A percentile compares a stretch with the other conserved stretches of the same genome.
Evolutionary conservation across 1,140 invertebrate genomes (phyloP).

Genomic region (Nasonia longicornis): DNA sequence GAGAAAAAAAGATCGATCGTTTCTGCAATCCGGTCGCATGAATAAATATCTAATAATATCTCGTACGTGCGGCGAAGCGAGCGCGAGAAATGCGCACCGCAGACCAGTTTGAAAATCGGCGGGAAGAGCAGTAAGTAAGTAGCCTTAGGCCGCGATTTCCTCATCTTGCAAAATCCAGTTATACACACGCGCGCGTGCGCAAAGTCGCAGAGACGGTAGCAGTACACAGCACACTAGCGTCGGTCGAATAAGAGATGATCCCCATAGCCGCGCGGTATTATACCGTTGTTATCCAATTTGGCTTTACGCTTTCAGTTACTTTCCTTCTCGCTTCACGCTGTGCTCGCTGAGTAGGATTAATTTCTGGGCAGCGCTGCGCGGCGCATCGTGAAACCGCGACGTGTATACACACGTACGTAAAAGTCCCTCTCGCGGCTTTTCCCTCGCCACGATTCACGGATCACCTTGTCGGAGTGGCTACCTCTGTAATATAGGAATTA

Average conservation of each 20-base stretch:
- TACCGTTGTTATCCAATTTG: conserved; percentile 59
- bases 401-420: not conserved
- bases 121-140: not conserved
- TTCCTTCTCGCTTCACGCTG: conserved; percentile 58
- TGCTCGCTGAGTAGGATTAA: conserved; percentile 56
- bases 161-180: conserved; percentile 46
- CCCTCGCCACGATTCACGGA: conserved; percentile 4
- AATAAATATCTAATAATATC: not conserved
- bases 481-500: conserved; percentile 17
- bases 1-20: not conserved
- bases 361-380: conserved; percentile 52
- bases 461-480: not conserved
- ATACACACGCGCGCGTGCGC: not conserved
- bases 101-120: conserved; percentile 9
- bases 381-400: not conserved
- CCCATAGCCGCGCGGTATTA: conserved; percentile 23
- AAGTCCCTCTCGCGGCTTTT: conserved; percentile 8
- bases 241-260: conserved; percentile 13
- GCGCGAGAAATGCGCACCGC: not conserved
- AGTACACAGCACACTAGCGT: not conserved
- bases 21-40: not conserved
- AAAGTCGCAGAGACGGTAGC: not conserved
- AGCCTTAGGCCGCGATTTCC: conserved; percentile 39
- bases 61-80: not conserved
- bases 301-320: conserved; percentile 64